A percentile compares a stretch with the other conserved stretches of the same genome.
These are phyloP conservation scores for Ochlodes sylvanus DNA, from an alignment of 2,888 invertebrate species.

Conservation along the genomic window DNA sequence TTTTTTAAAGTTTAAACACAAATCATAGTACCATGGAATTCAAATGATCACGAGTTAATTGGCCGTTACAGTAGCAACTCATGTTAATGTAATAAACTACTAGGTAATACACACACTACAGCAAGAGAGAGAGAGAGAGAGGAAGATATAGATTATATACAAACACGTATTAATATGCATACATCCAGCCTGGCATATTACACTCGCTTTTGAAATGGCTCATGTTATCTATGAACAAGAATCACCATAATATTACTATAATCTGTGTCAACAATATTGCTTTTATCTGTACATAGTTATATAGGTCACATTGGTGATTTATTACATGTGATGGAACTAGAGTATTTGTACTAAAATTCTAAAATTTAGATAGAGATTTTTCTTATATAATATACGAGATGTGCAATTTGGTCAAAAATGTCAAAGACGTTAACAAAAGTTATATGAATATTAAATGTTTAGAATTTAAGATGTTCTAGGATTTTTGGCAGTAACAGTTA, in stretches of 20 bases:
- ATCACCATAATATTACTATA: neutral
- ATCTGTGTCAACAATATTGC: neutral
- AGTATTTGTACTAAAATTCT: constrained; percentile 53
- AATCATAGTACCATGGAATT: too few relatives aligned
- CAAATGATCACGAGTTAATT: too few relatives aligned
- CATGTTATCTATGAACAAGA: neutral
- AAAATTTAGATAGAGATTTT: constrained; percentile 44
- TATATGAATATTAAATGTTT: constrained; percentile 23
- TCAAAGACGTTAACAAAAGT: constrained; percentile 45
- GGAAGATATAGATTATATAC: neutral
- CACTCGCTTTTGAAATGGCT: too few relatives aligned
- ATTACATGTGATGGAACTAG: constrained; percentile 46
- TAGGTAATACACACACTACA: too few relatives aligned
- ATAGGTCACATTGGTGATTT: constrained; percentile 27
- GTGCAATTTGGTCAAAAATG: constrained; percentile 49
- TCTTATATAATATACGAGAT: constrained; percentile 48
- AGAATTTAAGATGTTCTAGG: constrained; percentile 28
- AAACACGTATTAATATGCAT: neutral
- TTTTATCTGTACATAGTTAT: constrained; percentile 8
- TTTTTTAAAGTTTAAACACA: too few relatives aligned
- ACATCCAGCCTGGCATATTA: neutral
- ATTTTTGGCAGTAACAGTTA: constrained; percentile 19
- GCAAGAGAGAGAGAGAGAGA: too few relatives aligned
- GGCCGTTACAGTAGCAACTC: too few relatives aligned
- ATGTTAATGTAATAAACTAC: too few relatives aligned